Conservation (phyloP, 2,797 vertebrate genomes). For the Bufotes viridis region DNA sequence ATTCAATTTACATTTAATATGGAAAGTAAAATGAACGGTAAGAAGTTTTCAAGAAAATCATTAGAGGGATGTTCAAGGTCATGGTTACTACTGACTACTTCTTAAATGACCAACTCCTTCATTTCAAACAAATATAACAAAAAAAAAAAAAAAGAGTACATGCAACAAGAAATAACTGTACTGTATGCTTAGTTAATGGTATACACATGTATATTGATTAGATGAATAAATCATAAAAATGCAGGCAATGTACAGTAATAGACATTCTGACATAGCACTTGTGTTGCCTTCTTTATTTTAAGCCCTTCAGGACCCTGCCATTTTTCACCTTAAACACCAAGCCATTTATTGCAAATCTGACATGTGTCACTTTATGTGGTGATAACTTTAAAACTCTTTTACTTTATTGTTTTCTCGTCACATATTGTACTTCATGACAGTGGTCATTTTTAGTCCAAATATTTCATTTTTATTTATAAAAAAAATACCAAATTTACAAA, state of each 20-base stretch:
- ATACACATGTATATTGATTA: neutral
- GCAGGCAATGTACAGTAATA: neutral
- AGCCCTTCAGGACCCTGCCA: too few species aligned
- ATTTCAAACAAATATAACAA: neutral
- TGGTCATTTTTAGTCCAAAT: too few species aligned
- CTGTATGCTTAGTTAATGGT: neutral
- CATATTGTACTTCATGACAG: too few species aligned
- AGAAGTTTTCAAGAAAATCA: neutral
- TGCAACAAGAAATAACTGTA: neutral
- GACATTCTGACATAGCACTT: too few species aligned
- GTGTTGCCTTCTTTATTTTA: too few species aligned
- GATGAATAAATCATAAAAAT: neutral
- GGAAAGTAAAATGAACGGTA: conserved; percentile 24
- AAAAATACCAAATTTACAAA: too few species aligned
- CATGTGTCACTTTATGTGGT: too few species aligned
- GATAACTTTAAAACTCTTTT: too few species aligned
- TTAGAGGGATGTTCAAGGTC: neutral
- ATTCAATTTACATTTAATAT: neutral
- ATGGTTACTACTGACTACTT: neutral
- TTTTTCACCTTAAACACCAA: too few species aligned
- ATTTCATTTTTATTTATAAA: too few species aligned
- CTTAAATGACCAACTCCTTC: neutral
- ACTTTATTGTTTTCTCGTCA: too few species aligned
- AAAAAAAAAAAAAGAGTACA: neutral
- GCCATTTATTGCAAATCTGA: too few species aligned